Conservation (phyloP, 2,797 vertebrate species). For the Manis pentadactyla region DNA sequence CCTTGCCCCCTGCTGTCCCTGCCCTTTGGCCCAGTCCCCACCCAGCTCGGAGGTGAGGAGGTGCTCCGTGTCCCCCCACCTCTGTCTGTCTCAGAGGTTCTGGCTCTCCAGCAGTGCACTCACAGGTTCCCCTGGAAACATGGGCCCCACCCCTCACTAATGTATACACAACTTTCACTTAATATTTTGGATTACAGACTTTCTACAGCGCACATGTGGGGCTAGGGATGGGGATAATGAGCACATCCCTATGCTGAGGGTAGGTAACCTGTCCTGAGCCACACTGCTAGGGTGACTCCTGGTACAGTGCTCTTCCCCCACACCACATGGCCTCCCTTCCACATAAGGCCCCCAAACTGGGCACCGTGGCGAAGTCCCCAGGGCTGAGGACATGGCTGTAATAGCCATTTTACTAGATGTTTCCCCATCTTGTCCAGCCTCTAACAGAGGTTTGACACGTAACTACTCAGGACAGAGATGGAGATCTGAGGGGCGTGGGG, state of each 20-base stretch:
- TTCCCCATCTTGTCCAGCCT: not conserved
- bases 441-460: too few relatives aligned
- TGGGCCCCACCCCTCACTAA: rapidly evolving
- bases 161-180: not conserved
- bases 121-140: not conserved
- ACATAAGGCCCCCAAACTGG: not conserved
- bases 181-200: not conserved
- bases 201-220: not conserved
- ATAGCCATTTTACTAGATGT: not conserved
- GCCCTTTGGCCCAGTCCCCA: not conserved
- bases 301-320: not conserved
- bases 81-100: not conserved
- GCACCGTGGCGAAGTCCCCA: not conserved
- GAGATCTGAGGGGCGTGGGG: not conserved
- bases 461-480: not conserved
- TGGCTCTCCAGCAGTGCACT: not conserved
- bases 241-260: too few relatives aligned
- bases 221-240: rapidly evolving
- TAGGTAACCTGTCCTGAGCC: not conserved
- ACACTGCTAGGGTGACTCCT: not conserved
- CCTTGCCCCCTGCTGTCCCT: not conserved
- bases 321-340: not conserved
- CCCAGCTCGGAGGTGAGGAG: not conserved
- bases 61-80: not conserved
- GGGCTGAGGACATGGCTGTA: not conserved